Conservation (phyloP, 2,113 vertebrate genomes). For the Cyanistes caeruleus region DNA sequence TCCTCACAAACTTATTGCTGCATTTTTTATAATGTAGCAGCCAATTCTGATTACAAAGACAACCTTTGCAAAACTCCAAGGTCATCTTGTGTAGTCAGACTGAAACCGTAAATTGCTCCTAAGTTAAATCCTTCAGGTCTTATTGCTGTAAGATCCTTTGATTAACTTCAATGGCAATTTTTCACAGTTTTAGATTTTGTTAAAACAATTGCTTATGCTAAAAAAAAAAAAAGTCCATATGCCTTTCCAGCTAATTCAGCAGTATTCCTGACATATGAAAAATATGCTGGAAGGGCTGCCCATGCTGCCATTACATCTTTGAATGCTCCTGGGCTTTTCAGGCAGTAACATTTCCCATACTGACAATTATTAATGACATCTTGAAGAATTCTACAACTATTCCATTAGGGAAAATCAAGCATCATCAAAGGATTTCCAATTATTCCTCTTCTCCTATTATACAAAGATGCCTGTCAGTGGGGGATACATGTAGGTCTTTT, state of each 20-base stretch:
- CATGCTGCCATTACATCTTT: neutral
- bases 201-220: neutral
- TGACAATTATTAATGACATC: neutral
- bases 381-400: neutral
- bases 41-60: neutral
- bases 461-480: neutral
- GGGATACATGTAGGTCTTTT: neutral
- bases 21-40: neutral
- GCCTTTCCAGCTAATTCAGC: constrained; percentile 3
- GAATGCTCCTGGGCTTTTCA: neutral
- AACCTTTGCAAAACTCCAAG: constrained; percentile 8
- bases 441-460: neutral
- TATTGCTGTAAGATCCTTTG: neutral
- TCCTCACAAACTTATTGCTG: neutral
- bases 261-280: neutral
- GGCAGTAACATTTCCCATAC: neutral
- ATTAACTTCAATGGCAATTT: constrained; percentile 28
- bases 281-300: neutral
- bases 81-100: neutral
- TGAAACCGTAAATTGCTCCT: neutral
- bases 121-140: constrained; percentile 12
- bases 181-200: neutral
- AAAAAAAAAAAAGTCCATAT: neutral
- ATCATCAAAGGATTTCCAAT: neutral
- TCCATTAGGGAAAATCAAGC: neutral